Conservation (phyloP, 2,113 vertebrate species). For the Tor tambroides region DNA sequence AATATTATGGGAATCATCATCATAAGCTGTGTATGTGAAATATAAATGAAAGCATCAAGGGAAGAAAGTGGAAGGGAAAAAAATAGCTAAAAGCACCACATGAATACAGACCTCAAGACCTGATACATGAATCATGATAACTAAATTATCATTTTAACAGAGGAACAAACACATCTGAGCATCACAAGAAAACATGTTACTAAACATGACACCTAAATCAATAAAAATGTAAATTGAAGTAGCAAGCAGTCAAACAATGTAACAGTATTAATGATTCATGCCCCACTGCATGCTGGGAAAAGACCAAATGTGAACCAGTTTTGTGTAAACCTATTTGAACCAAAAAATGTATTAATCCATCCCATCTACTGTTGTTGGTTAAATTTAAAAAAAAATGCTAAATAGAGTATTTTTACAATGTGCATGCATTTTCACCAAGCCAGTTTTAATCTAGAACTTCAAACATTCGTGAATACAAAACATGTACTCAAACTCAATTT, state of each 20-base stretch:
- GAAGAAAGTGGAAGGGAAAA: too few species aligned
- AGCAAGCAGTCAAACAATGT: background rate
- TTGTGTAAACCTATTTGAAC: background rate
- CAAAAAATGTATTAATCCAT: background rate
- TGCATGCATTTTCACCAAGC: too few species aligned
- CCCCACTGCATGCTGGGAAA: background rate
- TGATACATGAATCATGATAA: background rate
- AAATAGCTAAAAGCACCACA: background rate
- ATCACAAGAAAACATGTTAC: background rate
- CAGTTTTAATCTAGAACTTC: background rate
- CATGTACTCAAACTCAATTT: background rate
- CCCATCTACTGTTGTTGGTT: background rate
- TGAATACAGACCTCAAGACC: background rate
- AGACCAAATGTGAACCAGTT: background rate
- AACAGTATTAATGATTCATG: background rate
- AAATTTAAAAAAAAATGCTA: too few species aligned
- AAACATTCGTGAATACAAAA: background rate
- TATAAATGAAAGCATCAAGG: background rate
- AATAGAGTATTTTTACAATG: too few species aligned
- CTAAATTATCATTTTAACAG: background rate
- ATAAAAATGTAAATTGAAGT: background rate
- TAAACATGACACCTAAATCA: background rate
- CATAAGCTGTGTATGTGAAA: background rate
- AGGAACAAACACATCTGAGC: background rate
- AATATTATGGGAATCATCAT: too few species aligned